Base-by-base conservation (phyloP, 2,113 vertebrate genomes). In the Gymnorhina tibicen region DNA sequence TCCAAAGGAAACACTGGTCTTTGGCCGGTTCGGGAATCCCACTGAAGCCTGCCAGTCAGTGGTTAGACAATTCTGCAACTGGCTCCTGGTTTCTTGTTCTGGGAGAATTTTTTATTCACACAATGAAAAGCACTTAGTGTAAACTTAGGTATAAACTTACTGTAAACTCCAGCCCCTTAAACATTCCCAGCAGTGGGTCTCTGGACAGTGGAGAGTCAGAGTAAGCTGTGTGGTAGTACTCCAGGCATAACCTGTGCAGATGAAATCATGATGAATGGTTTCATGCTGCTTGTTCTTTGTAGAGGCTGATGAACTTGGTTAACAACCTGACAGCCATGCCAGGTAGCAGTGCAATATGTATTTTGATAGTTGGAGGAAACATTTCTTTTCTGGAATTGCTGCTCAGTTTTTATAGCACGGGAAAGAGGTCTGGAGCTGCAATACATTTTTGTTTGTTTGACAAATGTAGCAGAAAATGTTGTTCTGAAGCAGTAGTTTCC, bases 361-460 rank as follows among this genome's bases (percentile, higher is more conserved):
- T 88, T 82, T 77, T 56, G 42, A 5, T 32, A 42, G 41, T 19
- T 80, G 46, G 21, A 77, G 42, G 53, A 90, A 50, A 64, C 41
- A 22, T 69, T 88, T 77, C 5, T 85, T 70, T 81, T 59, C 60
- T 69, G 66, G 50, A 80, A 33, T 30, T 7, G 10, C 33, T 79
- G 12, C 46, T 93, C 4, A 26, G 46, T 47, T 83, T 93, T 59
- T 67, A 37, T 66, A 16, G 46, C 28, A 35, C 26, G 20, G n/a
- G 16, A 53, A 55, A 47, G 49, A 58, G 24, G 13, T 80, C 50
- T 86, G 64, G 18, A 93, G 47, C 42, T 37, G 82, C 75, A 56
- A 4, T 81, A 6, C n/a, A 37, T 84, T 87, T 89, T 62, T 92
- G 62, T 89, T 92, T 79, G 59, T 95, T 93, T 91, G 87, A 84